Evolutionary conservation across 2,113 vertebrate species (phyloP), one percentile per base, ranked within the genome.

Genomic region (Dicentrarchus labrax): DNA sequence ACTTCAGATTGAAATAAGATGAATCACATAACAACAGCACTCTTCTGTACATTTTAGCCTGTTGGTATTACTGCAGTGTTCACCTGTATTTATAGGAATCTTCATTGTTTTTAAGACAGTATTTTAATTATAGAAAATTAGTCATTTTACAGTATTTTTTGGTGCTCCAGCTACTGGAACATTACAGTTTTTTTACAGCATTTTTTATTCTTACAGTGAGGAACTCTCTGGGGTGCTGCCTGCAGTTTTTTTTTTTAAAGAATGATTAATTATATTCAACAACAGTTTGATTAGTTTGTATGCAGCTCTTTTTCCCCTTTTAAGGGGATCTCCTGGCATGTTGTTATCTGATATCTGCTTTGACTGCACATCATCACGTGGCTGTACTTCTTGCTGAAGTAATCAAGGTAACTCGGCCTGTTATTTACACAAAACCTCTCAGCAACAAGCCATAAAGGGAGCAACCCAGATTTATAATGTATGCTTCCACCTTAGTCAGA

Each of bases 371-470:
- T 67, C 66, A 72, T 16, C 36, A 8, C 13, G 22, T 64, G 65
- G 24, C 62, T 77, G 30, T 66, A 62, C 67, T 39, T 75, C 62
- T 30, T 64, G 45, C 61, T 60, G 51, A 67, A 72, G 50, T 83
- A 83, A 88, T 86, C 71, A 76, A 76, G 68, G 43, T 85, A 70
- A 77, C 62, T 54, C 54, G 19, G 15, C 11, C 38, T 56, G 51
- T 87, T 80, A 78, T 85, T 85, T 79, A 87, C 50, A 62, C 67
- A 74, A 65, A 85, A 73, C 38, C 57, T 60, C 73, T 81, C 53
- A 85, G 76, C 73, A 81, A 74, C 78, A 75, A 54, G 36, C 66
- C 48, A 85, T 88, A 75, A 89, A 88, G 67, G 56, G 75, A 78
- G 68, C 50, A 38, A 16, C 39, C n/a, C 51, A 78, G 64, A 84